phyloP scores from a whole-genome alignment of 2,113 vertebrate species.

The Lichenostomus cassidix region DNA sequence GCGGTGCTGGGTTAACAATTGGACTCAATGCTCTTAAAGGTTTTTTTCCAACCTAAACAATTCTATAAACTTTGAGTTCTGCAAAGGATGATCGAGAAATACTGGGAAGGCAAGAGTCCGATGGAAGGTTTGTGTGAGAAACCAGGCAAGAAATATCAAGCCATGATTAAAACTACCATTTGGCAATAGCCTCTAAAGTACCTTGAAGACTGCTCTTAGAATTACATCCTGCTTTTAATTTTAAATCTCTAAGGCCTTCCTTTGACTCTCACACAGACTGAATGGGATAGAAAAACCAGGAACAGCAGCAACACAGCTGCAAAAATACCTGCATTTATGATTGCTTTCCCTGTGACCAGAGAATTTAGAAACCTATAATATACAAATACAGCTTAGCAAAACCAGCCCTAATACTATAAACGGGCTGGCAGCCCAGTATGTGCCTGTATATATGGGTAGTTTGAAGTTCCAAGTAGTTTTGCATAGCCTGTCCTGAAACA shows the following conservation, averaged over 20 bases:
- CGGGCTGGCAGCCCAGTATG: not conserved
- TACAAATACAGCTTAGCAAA: not conserved
- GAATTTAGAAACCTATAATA: not conserved
- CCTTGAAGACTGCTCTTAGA: not conserved
- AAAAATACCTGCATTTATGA: not conserved
- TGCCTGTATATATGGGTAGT: not conserved
- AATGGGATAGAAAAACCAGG: not conserved
- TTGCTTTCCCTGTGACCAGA: not conserved
- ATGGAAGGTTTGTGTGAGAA: not conserved
- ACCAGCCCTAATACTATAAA: fast-evolving
- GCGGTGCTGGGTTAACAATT: not conserved
- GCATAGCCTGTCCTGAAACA: not conserved
- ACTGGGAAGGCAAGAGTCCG: not conserved
- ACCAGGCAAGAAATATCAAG: not conserved
- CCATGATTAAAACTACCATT: not conserved
- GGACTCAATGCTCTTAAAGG: not conserved
- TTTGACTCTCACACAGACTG: not conserved
- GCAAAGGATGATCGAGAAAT: not conserved
- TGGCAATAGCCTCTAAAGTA: not conserved
- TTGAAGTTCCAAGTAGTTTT: not conserved
- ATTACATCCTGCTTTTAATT: not conserved
- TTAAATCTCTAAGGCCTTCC: not conserved
- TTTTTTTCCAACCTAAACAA: not conserved
- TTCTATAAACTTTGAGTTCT: not conserved
- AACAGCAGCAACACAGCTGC: fast-evolving